Conservation (phyloP, 2,888 invertebrate species). For the Pedicia rivosa region DNA sequence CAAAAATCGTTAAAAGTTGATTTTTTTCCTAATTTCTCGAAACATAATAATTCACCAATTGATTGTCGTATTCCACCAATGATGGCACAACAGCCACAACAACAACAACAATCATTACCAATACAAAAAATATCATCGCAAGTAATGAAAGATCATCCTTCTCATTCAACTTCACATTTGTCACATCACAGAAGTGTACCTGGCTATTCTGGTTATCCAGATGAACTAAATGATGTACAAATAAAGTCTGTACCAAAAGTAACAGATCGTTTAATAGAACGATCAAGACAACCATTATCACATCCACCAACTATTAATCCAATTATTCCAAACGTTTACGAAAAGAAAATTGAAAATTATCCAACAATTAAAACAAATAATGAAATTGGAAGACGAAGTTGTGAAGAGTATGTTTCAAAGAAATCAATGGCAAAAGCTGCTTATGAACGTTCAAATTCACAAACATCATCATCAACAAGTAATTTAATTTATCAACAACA, state of each 20-base stretch:
- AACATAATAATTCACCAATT: conserved; percentile 12
- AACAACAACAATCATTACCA: conserved; percentile 8
- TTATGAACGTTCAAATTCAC: not conserved
- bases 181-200: too few relatives aligned
- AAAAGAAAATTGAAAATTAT: not conserved
- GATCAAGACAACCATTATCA: not conserved
- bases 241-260: too few relatives aligned
- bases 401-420: conserved; percentile 2
- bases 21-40: conserved; percentile 55
- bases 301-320: not conserved
- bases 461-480: not conserved
- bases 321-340: not conserved
- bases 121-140: not conserved
- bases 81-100: conserved; percentile 5
- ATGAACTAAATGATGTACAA: too few relatives aligned
- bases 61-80: too few relatives aligned
- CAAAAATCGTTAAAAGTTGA: conserved; percentile 54
- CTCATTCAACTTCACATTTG: too few relatives aligned
- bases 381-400: too few relatives aligned
- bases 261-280: not conserved
- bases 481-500: too few relatives aligned
- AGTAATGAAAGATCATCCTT: not conserved
- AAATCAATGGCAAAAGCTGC: conserved; percentile 3
- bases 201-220: too few relatives aligned
- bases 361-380: not conserved